Evolutionary conservation across 2,888 invertebrate species (phyloP).

Genomic region (Bombyx huttoni): DNA sequence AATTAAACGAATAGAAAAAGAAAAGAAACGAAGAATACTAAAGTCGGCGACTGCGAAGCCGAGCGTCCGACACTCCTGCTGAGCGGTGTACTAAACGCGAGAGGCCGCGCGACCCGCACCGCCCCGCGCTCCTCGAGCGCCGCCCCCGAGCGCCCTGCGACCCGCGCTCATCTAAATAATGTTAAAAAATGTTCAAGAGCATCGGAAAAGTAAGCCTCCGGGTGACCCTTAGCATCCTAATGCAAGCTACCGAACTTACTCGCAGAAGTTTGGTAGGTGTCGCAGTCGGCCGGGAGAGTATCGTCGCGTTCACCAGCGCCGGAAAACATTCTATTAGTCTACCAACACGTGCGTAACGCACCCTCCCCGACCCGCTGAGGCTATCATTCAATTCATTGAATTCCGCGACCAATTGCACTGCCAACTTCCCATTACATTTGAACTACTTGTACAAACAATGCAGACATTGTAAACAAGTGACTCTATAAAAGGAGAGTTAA

Average conservation of each 20-base stretch:
- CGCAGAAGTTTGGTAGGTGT: too few relatives aligned
- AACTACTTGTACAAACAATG: too few relatives aligned
- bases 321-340: slow-evolving; percentile 47
- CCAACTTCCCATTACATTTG: neutral
- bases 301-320: too few relatives aligned
- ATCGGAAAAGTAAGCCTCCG: slow-evolving; percentile 9
- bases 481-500: too few relatives aligned
- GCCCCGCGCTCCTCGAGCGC: slow-evolving; percentile 37
- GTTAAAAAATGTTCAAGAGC: slow-evolving; percentile 43
- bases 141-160: slow-evolving; percentile 44
- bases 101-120: slow-evolving; percentile 58
- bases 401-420: slow-evolving; percentile 11
- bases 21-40: slow-evolving; percentile 72
- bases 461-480: too few relatives aligned
- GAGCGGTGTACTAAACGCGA: slow-evolving; percentile 70
- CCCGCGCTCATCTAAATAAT: slow-evolving; percentile 45
- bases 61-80: slow-evolving; percentile 71
- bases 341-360: slow-evolving; percentile 63
- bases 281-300: too few relatives aligned
- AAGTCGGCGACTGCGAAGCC: slow-evolving; percentile 64
- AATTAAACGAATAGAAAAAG: slow-evolving; percentile 71
- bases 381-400: slow-evolving; percentile 47
- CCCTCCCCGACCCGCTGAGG: slow-evolving; percentile 29
- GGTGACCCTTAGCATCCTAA: too few relatives aligned
- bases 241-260: too few relatives aligned